Conservation (phyloP, 2,888 invertebrate genomes). For the Cryptocephalus moraei region DNA sequence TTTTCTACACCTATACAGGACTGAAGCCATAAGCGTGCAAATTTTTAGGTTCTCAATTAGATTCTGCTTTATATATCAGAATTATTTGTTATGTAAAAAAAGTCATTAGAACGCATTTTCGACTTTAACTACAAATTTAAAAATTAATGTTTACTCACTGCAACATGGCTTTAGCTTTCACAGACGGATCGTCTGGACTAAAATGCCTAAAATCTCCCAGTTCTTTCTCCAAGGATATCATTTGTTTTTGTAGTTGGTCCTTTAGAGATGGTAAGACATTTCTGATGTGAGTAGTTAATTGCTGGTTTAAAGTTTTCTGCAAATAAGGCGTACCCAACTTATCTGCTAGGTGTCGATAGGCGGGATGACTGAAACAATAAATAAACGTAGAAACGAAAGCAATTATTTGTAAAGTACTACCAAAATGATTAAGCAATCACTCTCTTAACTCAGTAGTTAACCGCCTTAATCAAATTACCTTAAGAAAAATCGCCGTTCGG, state of each 20-base stretch:
- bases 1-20: too few species aligned
- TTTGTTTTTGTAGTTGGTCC: slow-evolving; percentile 93
- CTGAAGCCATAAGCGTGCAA: too few species aligned
- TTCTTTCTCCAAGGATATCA: slow-evolving; percentile 91
- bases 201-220: slow-evolving; percentile 99
- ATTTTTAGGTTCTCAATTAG: too few species aligned
- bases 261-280: slow-evolving; percentile 92
- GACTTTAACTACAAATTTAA: too few species aligned
- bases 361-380: slow-evolving; percentile 59
- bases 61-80: too few species aligned
- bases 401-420: too few species aligned
- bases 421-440: too few species aligned
- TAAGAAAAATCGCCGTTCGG: slow-evolving; percentile 96
- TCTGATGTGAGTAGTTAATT: slow-evolving; percentile 96
- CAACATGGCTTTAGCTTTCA: slow-evolving; percentile 98
- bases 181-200: slow-evolving; percentile 93
- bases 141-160: slow-evolving; percentile 63
- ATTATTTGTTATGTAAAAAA: too few species aligned
- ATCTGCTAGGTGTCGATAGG: slow-evolving; percentile 96
- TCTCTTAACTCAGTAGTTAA: too few species aligned
- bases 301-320: slow-evolving; percentile 94
- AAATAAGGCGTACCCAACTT: slow-evolving; percentile 94
- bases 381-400: background rate
- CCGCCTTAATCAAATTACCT: slow-evolving; percentile 42
- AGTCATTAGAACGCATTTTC: background rate